Conservation (phyloP, 1,140 invertebrate genomes). For the Steinernema khuongi region DNA sequence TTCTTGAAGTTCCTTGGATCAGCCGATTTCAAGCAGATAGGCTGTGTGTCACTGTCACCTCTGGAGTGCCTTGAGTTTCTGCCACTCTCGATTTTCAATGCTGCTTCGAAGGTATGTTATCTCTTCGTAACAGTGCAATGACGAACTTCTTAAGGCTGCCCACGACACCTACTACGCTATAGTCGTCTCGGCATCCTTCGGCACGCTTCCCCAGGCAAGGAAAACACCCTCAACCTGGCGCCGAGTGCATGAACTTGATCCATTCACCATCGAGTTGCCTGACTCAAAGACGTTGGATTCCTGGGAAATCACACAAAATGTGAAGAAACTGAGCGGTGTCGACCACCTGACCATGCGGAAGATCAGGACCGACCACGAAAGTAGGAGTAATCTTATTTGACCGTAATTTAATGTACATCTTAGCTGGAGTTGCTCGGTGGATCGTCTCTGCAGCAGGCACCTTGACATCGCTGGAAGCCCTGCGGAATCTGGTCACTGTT, state of each 20-base stretch:
- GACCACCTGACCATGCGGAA: neutral
- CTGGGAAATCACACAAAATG: neutral
- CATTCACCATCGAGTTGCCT: neutral
- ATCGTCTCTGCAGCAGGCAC: neutral
- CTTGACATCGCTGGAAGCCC: neutral
- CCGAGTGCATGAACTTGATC: neutral
- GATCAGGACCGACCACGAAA: neutral
- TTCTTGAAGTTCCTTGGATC: neutral
- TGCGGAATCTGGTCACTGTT: neutral
- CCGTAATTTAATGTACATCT: neutral
- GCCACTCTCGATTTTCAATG: neutral
- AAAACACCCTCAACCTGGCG: neutral
- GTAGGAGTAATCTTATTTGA: neutral
- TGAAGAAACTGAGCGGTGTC: neutral
- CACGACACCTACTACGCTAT: neutral
- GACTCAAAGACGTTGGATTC: neutral
- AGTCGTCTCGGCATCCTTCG: neutral
- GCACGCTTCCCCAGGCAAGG: neutral
- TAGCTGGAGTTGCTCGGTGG: neutral
- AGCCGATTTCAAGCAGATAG: neutral
- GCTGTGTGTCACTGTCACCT: neutral
- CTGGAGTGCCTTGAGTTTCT: neutral
- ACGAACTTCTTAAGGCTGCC: neutral
- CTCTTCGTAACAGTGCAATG: neutral
- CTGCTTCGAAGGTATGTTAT: neutral